These are phyloP conservation scores for Perizoma affinitatum DNA, from an alignment of 2,888 invertebrate species.

Conservation along the genomic window DNA sequence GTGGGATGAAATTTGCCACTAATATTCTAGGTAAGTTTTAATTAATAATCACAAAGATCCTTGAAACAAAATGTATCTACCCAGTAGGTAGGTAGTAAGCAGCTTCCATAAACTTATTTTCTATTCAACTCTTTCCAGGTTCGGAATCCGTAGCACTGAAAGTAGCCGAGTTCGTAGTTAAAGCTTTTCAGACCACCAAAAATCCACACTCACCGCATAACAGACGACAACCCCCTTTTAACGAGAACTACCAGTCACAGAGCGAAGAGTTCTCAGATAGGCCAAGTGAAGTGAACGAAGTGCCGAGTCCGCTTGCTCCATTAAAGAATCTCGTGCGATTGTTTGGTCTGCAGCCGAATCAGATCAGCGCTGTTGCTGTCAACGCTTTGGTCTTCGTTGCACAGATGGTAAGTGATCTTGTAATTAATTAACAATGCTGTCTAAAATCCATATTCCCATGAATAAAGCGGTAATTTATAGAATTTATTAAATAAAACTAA, in stretches of 20 bases:
- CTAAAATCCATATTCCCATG: not conserved
- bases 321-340: conserved; percentile 84
- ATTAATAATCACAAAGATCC: too few species aligned
- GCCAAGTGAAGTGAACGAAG: conserved; percentile 71
- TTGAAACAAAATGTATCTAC: too few species aligned
- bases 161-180: conserved; percentile 77
- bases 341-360: conserved; percentile 90
- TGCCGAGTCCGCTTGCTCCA: conserved; percentile 77
- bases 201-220: conserved; percentile 41
- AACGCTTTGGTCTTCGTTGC: conserved; percentile 93
- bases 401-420: conserved; percentile 87
- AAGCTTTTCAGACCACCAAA: conserved; percentile 66
- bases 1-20: conserved; percentile 74
- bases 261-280: conserved; percentile 42
- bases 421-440: too few species aligned
- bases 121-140: conserved; percentile 53
- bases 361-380: conserved; percentile 91
- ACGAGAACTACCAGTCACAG: conserved; percentile 41
- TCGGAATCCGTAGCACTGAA: conserved; percentile 74
- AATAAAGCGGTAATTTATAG: too few species aligned
- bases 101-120: too few species aligned
- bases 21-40: conserved; percentile 70
- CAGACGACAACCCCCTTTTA: conserved; percentile 43
- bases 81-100: too few species aligned
- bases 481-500: too few species aligned